phyloP scores from a whole-genome alignment of 1,140 invertebrate species.

The Pristionchus pacificus region DNA sequence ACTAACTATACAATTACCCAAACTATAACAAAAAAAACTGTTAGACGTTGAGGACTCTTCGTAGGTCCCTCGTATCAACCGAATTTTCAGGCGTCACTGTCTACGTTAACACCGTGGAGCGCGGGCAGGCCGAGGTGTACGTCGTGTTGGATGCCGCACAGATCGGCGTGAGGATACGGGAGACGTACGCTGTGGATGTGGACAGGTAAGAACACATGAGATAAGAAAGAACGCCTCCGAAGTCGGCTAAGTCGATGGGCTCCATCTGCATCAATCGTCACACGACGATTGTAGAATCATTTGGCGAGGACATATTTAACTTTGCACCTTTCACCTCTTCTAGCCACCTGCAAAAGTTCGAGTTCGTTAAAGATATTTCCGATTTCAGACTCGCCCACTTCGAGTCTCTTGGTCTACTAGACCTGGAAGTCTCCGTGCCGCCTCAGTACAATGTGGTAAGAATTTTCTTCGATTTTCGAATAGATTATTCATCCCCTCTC shows the following conservation, averaged over 20 bases:
- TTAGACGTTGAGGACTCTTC: too few species aligned
- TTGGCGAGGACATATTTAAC: too few species aligned
- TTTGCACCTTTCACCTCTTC: too few species aligned
- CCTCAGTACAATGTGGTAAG: slow-evolving; percentile 33
- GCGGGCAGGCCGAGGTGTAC: slow-evolving; percentile 36
- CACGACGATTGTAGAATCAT: too few species aligned
- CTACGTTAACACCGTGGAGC: slow-evolving; percentile 35
- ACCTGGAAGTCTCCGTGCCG: slow-evolving; percentile 31
- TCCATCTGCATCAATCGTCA: too few species aligned
- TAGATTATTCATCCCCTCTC: neutral
- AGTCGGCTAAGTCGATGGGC: too few species aligned
- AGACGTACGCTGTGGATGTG: slow-evolving; percentile 34
- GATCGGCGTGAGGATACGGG: slow-evolving; percentile 32
- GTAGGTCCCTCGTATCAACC: too few species aligned
- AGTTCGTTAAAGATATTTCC: too few species aligned
- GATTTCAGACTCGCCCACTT: neutral
- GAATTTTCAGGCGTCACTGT: slow-evolving; percentile 34
- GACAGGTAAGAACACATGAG: slow-evolving; percentile 11
- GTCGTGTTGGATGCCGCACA: slow-evolving; percentile 36
- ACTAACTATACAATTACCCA: too few species aligned
- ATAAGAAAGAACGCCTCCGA: too few species aligned
- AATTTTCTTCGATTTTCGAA: slow-evolving; percentile 3
- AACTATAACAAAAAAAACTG: too few species aligned
- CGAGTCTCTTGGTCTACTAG: slow-evolving; percentile 31
- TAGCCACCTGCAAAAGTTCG: too few species aligned